Evolutionary conservation across 53 echinoderm and acorn worm species (phyloP).

Genomic region (Pentamera pediparva): DNA sequence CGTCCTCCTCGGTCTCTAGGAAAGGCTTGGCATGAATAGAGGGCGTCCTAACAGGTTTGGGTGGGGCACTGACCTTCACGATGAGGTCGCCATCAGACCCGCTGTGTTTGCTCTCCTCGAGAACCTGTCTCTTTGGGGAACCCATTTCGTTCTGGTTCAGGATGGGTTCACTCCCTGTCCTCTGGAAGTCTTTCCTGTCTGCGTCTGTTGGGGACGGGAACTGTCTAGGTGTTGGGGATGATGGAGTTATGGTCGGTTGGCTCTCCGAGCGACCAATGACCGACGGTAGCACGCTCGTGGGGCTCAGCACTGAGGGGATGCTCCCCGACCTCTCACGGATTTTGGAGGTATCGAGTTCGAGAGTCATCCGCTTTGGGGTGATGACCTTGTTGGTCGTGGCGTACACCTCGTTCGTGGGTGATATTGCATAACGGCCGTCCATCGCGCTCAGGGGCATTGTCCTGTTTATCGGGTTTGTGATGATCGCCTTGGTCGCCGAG

Average conservation of each 20-base stretch:
- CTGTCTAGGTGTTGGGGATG: constrained; percentile 14
- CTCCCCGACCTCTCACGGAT: constrained; percentile 79
- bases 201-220: background rate
- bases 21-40: constrained; percentile 21
- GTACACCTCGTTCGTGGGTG: constrained; percentile 4
- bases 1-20: constrained; percentile 19
- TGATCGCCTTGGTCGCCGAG: constrained; percentile 69
- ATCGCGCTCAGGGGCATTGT: constrained; percentile 87
- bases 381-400: constrained; percentile 37
- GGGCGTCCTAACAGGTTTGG: constrained; percentile 28
- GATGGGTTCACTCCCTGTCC: constrained; percentile 86
- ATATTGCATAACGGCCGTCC: constrained; percentile 80
- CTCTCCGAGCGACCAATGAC: constrained; percentile 62
- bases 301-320: constrained; percentile 53
- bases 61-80: constrained; percentile 26
- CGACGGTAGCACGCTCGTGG: constrained; percentile 8
- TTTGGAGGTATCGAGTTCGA: constrained; percentile 8
- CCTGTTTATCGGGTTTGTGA: constrained; percentile 75
- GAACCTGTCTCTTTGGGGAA: constrained; percentile 49
- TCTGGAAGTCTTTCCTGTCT: constrained; percentile 27
- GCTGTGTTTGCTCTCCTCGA: constrained; percentile 44
- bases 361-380: constrained; percentile 58
- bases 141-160: constrained; percentile 48
- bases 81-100: constrained; percentile 47
- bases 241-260: constrained; percentile 61